phyloP scores from a whole-genome alignment of 2,797 vertebrate species.

The Pogoniulus pusillus region DNA sequence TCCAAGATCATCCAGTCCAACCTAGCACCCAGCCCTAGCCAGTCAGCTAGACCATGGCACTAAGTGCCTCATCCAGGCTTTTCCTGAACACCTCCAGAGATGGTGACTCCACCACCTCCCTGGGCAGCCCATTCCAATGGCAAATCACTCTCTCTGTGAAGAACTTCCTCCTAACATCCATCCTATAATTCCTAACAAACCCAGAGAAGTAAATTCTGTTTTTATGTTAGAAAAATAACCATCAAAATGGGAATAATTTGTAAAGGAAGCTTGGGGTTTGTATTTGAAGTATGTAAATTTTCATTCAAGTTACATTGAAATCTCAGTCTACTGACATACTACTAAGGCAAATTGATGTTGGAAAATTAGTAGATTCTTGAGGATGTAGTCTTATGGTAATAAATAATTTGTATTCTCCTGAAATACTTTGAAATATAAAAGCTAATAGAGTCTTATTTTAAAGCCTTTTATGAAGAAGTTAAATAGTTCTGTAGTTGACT shows the following conservation, averaged over 20 bases:
- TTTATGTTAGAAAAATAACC: background rate
- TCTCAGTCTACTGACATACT: background rate
- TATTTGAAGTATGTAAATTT: background rate
- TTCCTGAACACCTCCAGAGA: too few relatives aligned
- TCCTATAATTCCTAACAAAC: background rate
- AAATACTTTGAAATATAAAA: background rate
- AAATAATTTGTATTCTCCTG: background rate
- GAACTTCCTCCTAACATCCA: too few relatives aligned
- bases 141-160: too few relatives aligned
- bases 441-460: background rate
- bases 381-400: background rate
- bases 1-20: too few relatives aligned
- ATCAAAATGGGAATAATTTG: too few relatives aligned
- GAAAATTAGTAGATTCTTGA: background rate
- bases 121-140: too few relatives aligned
- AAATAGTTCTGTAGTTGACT: background rate
- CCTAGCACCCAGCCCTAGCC: too few relatives aligned
- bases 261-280: background rate
- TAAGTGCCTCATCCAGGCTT: too few relatives aligned
- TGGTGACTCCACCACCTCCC: too few relatives aligned
- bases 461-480: background rate
- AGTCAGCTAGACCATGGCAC: too few relatives aligned
- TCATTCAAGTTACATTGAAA: background rate
- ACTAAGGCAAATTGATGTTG: background rate
- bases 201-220: background rate